A percentile compares a stretch with the other conserved stretches of the same genome.
These are phyloP conservation scores for Frieseomelitta varia DNA, from an alignment of 1,140 invertebrate genomes.

Conservation along the genomic window DNA sequence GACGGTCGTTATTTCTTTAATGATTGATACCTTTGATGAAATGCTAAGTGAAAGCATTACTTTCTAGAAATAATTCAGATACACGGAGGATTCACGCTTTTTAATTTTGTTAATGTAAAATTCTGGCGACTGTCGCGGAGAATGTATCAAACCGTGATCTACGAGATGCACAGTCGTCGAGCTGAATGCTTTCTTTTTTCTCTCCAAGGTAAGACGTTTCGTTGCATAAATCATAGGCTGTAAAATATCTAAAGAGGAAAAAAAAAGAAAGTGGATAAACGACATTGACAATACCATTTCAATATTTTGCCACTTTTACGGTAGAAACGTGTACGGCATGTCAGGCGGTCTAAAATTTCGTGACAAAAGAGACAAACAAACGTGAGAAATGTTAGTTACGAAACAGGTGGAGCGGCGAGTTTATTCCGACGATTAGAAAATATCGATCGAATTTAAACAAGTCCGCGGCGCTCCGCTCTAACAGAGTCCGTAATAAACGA, in stretches of 20 bases:
- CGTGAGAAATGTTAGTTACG: background rate
- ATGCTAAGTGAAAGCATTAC: background rate
- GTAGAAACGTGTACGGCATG: background rate
- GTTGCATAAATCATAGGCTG: background rate
- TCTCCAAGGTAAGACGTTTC: background rate
- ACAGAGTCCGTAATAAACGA: slow-evolving; percentile 16
- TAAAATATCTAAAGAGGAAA: no score
- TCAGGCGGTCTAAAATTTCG: background rate
- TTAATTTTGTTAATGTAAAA: background rate
- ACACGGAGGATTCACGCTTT: background rate
- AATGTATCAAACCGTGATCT: background rate
- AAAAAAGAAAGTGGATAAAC: no score
- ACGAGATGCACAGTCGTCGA: background rate
- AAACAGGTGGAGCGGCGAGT: background rate
- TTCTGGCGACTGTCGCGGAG: background rate
- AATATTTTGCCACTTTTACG: background rate
- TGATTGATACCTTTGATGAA: background rate
- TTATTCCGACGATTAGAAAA: background rate
- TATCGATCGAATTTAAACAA: slow-evolving; percentile 4
- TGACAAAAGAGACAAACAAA: background rate
- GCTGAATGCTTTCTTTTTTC: background rate
- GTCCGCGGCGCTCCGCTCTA: background rate
- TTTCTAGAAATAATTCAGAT: background rate
- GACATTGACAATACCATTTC: background rate
- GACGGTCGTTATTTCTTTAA: background rate